A percentile compares a stretch with the other conserved stretches of the same genome.
phyloP scores from a whole-genome alignment of 2,113 vertebrate species.

The Paralichthys olivaceus region DNA sequence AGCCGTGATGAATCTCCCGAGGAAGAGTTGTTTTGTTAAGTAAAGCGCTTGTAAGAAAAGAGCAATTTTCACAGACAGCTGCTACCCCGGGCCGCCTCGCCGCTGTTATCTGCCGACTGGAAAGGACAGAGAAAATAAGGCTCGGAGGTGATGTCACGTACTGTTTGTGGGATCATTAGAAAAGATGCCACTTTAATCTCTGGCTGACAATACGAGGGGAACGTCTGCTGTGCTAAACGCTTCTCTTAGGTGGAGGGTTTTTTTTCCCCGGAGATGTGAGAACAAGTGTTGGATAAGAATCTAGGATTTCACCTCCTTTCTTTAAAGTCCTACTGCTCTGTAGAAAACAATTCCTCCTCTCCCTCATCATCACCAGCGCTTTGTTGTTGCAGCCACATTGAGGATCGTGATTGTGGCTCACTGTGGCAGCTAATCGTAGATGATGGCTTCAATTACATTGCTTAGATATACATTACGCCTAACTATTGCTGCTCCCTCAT shows the following conservation, averaged over 20 bases:
- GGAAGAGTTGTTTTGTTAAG: conserved; percentile 46
- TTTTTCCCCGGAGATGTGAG: not conserved
- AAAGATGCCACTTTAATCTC: conserved; percentile 26
- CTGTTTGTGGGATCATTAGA: conserved; percentile 36
- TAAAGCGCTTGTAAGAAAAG: conserved; percentile 26
- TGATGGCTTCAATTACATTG: too few relatives aligned
- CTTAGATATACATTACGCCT: too few relatives aligned
- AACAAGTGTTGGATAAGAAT: not conserved
- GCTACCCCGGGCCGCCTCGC: conserved; percentile 6
- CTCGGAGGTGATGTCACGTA: conserved; percentile 17
- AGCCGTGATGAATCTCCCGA: conserved; percentile 51
- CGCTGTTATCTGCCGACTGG: conserved; percentile 24
- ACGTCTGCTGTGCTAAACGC: not conserved
- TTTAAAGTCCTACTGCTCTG: too few relatives aligned
- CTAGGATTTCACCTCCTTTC: not conserved
- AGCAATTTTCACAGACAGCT: conserved; percentile 35
- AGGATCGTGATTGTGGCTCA: too few relatives aligned
- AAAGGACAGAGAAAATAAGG: conserved; percentile 21
- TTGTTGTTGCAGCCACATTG: too few relatives aligned
- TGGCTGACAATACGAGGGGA: conserved; percentile 19
- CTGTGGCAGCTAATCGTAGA: too few relatives aligned
- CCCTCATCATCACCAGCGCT: too few relatives aligned
- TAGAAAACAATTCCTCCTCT: too few relatives aligned
- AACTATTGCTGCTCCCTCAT: too few relatives aligned
- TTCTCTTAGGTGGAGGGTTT: conserved; percentile 1